phyloP scores from a whole-genome alignment of 2,797 vertebrate genomes.

The Propithecus perrieri region DNA sequence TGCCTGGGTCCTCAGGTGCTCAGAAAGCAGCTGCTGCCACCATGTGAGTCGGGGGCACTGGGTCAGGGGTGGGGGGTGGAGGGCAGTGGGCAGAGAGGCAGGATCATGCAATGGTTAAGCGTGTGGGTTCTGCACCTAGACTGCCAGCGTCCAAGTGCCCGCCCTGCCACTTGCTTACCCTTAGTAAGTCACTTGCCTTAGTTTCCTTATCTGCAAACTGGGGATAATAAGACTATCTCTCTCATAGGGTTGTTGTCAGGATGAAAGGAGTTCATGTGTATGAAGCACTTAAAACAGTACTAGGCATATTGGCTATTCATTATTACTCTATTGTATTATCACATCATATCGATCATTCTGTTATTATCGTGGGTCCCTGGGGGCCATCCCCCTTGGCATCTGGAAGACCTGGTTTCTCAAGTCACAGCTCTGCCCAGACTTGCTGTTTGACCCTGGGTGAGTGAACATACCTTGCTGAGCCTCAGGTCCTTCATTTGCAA shows the following conservation, averaged over 20 bases:
- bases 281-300: neutral
- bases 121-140: neutral
- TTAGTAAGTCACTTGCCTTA: neutral
- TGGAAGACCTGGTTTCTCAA: neutral
- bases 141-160: neutral
- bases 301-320: neutral
- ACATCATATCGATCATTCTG: neutral
- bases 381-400: neutral
- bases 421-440: neutral
- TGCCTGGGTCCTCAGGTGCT: neutral
- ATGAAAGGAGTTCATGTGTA: neutral
- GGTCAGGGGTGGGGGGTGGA: neutral
- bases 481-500: neutral
- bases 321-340: neutral
- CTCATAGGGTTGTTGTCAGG: neutral
- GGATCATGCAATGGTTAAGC: neutral
- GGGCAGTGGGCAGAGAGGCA: neutral
- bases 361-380: neutral
- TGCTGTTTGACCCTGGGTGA: conserved; percentile 1
- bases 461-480: neutral
- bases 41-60: too few species aligned
- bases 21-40: fast-evolving
- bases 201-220: neutral
- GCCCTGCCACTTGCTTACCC: neutral
- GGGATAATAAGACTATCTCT: neutral